A percentile compares a stretch with the other conserved stretches of the same genome.
Evolutionary conservation across 2,797 vertebrate genomes (phyloP).

Genomic region (Rhinatrema bivittatum): DNA sequence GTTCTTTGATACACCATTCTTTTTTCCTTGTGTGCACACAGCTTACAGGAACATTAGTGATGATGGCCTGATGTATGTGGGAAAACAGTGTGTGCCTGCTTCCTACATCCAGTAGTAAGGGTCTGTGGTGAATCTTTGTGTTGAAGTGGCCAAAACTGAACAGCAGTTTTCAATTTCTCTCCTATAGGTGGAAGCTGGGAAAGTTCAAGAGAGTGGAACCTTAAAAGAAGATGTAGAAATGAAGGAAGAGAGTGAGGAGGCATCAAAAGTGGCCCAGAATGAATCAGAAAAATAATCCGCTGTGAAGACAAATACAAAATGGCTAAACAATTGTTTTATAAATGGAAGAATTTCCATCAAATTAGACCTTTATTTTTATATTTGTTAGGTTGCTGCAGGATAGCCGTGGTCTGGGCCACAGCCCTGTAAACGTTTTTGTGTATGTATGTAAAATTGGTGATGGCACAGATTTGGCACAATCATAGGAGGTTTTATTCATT

Average conservation of each 20-base stretch:
- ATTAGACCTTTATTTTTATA: slow-evolving; percentile 73
- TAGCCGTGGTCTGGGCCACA: slow-evolving; percentile 33
- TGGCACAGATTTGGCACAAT: slow-evolving; percentile 34
- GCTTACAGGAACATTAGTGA: too few species aligned
- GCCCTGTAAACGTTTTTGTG: slow-evolving; percentile 27
- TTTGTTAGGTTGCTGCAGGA: slow-evolving; percentile 50
- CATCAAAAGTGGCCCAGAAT: too few species aligned
- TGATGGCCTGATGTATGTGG: not conserved
- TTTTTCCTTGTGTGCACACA: too few species aligned
- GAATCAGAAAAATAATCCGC: slow-evolving; percentile 38
- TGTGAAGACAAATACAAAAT: slow-evolving; percentile 53
- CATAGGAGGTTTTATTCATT: slow-evolving; percentile 45
- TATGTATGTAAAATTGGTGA: slow-evolving; percentile 28
- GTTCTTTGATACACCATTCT: too few species aligned
- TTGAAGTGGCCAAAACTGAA: too few species aligned
- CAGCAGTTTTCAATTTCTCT: slow-evolving; percentile 3
- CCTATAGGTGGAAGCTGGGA: slow-evolving; percentile 17
- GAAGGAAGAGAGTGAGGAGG: slow-evolving; percentile 49
- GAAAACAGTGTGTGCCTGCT: not conserved
- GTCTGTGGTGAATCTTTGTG: not conserved
- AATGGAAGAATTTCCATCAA: slow-evolving; percentile 63
- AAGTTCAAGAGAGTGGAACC: slow-evolving; percentile 8
- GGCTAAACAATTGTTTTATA: slow-evolving; percentile 57
- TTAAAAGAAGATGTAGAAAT: slow-evolving; percentile 34
- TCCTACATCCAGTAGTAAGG: not conserved